phyloP scores from a whole-genome alignment of 2,888 invertebrate genomes.

The Ceratothoa steindachneri region DNA sequence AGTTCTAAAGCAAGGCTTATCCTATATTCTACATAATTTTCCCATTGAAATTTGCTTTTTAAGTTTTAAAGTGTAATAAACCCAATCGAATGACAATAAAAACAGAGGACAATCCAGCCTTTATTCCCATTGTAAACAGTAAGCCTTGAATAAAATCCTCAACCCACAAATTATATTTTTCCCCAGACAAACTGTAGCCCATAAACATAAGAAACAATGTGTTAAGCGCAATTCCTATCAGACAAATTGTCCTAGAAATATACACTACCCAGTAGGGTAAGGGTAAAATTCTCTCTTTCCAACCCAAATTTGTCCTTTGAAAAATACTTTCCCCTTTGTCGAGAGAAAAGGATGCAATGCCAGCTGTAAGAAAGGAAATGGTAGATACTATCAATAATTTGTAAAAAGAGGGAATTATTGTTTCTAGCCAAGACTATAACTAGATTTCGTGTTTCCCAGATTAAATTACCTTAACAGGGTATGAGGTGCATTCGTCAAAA shows the following conservation, averaged over 20 bases:
- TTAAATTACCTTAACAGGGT: not conserved
- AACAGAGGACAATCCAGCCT: not conserved
- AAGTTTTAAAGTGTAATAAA: not conserved
- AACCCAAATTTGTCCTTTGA: too few species aligned
- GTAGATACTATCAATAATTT: not conserved
- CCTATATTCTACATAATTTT: not conserved
- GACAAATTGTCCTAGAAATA: not conserved
- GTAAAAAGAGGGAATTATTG: not conserved
- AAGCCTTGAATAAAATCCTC: not conserved
- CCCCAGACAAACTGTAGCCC: not conserved
- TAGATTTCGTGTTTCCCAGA: not conserved
- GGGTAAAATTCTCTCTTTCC: not conserved
- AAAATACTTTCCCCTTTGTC: not conserved
- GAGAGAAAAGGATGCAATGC: not conserved
- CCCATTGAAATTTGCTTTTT: not conserved
- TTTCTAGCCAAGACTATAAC: not conserved
- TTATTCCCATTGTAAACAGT: not conserved
- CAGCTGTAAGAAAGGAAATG: not conserved
- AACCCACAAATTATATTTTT: not conserved
- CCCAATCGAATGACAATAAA: not conserved
- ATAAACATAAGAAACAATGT: not conserved
- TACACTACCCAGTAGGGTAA: not conserved
- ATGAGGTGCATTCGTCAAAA: not conserved
- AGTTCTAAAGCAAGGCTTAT: not conserved
- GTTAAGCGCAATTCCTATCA: not conserved